These are phyloP conservation scores for Neocrepidodera transversa DNA, from an alignment of 2,888 invertebrate species.

Conservation along the genomic window DNA sequence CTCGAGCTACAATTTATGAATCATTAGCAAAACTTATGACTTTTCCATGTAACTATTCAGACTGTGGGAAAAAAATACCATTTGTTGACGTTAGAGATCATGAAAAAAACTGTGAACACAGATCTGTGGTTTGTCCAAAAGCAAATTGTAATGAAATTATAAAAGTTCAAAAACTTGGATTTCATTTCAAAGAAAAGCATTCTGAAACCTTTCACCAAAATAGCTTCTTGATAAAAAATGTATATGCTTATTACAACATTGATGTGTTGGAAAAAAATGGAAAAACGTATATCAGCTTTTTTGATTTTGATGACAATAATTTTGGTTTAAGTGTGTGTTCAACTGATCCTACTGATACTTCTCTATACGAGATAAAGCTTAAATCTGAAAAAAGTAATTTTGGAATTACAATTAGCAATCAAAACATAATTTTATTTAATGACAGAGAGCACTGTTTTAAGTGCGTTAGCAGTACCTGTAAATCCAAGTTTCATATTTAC, in stretches of 20 bases:
- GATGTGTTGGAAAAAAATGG: conserved; percentile 39
- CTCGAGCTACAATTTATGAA: conserved; percentile 35
- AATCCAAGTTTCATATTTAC: conserved; percentile 36
- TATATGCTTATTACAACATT: conserved; percentile 36
- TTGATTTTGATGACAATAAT: conserved; percentile 39
- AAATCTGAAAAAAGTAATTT: conserved; percentile 37
- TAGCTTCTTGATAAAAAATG: conserved; percentile 34
- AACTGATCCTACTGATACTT: conserved; percentile 28
- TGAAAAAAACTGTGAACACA: conserved; percentile 33
- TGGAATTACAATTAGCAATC: conserved; percentile 31
- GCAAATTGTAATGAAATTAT: conserved; percentile 32
- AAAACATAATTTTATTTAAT: conserved; percentile 35
- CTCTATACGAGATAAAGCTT: conserved; percentile 34
- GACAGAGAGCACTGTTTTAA: conserved; percentile 40
- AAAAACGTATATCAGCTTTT: conserved; percentile 35
- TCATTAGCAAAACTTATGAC: conserved; percentile 35
- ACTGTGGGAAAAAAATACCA: conserved; percentile 32
- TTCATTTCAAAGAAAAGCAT: conserved; percentile 39
- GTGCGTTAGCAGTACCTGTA: conserved; percentile 35
- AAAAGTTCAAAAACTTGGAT: conserved; percentile 31
- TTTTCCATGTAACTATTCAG: conserved; percentile 36
- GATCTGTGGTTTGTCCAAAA: conserved; percentile 33
- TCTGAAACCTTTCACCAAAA: conserved; percentile 31
- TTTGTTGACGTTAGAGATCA: conserved; percentile 36
- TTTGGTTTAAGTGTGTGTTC: conserved; percentile 39